These are phyloP conservation scores for Dromius quadrimaculatus DNA, from an alignment of 2,888 invertebrate species.

Conservation along the genomic window DNA sequence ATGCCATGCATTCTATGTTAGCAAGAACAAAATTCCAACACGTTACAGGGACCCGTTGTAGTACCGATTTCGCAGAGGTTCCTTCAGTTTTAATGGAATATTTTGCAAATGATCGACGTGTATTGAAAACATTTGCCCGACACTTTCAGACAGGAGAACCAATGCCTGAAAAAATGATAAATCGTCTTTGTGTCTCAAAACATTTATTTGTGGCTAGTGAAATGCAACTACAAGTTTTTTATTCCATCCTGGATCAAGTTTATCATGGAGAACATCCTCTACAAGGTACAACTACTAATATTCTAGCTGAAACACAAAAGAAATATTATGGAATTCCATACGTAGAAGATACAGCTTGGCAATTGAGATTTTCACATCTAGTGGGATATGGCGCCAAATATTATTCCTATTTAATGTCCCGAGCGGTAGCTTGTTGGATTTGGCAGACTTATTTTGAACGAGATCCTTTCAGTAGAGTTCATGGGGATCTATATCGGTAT, in stretches of 20 bases:
- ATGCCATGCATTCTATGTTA: slow-evolving; percentile 99
- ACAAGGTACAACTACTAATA: slow-evolving; percentile 74
- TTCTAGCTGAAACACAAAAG: slow-evolving; percentile 81
- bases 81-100: slow-evolving; percentile 99
- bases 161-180: slow-evolving; percentile 84
- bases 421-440: slow-evolving; percentile 91
- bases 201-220: slow-evolving; percentile 90
- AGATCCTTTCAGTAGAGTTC: slow-evolving; percentile 81
- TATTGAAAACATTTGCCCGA: slow-evolving; percentile 86
- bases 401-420: slow-evolving; percentile 96
- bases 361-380: slow-evolving; percentile 94
- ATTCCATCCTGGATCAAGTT: slow-evolving; percentile 90
- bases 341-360: slow-evolving; percentile 95
- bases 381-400: slow-evolving; percentile 99
- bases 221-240: slow-evolving; percentile 86
- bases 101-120: slow-evolving; percentile 90
- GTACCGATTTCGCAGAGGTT: slow-evolving; percentile 98
- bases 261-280: slow-evolving; percentile 80
- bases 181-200: slow-evolving; percentile 86
- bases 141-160: slow-evolving; percentile 91
- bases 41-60: slow-evolving; percentile 96
- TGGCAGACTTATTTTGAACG: slow-evolving; percentile 89
- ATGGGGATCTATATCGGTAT: slow-evolving; percentile 82
- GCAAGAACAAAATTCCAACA: slow-evolving; percentile 96
- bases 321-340: slow-evolving; percentile 90